Base-by-base conservation (phyloP, 2,888 invertebrate species). In the Lypha dubia region DNA sequence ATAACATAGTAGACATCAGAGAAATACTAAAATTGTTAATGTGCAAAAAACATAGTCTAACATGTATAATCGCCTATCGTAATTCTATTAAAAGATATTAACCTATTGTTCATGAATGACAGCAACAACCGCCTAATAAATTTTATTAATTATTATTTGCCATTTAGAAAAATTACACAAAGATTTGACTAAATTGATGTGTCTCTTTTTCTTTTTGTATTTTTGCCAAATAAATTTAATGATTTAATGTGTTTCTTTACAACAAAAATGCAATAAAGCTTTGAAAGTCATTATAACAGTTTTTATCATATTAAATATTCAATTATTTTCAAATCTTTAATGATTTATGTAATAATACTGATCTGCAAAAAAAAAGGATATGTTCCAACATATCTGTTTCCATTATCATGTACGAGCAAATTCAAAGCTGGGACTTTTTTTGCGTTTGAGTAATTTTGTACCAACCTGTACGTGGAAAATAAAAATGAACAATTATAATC, bases 111-210 rank as follows among this genome's bases (percentile, higher is more conserved):
- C 32, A 6, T 79, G 60, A 70, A 60, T 56, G 73, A 60, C 58
- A 79, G 58, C 65, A 77, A 35, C 75, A 74, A 79, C 38, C 71
- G 74, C 53, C 65, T 44, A 81, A 88, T 86, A 86, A 88, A 89
- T 87, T 88, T 88, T 88, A 89, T 90, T 90, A 88, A 89, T 89
- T 89, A 88, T 87, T 75, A 76, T 80, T 88, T 88, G 86, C 79
- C 87, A 86, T 85, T 86, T n/a, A 51, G 86, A 86, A 87, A 76
- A 84, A 86, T 87, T 86, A 87, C 83, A 87, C 62, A 49, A 17
- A 63, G 56, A 87, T 86, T 58, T 41, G 28, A 4, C 28, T 28
- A 28, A 28, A 28, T 28, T 28, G 5, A 28, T 5, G 28, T 28
- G 28, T 28, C n/a, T n/a, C n/a, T n/a, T 28, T 28, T 49, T 60